Evolutionary conservation across 2,113 vertebrate genomes (phyloP).

Genomic region (Hassar affinis): DNA sequence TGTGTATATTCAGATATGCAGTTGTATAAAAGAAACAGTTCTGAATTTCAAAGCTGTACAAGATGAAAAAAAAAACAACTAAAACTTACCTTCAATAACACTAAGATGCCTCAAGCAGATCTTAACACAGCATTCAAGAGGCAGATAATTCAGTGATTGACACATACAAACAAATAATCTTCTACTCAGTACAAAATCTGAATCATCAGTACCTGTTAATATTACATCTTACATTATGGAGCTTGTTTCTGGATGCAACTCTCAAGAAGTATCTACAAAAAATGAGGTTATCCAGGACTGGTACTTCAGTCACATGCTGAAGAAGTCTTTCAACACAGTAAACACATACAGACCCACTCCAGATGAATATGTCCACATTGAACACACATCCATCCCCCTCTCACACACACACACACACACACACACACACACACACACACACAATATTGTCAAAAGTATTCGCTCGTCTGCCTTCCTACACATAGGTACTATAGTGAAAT

Average conservation of each 20-base stretch:
- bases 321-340: background rate
- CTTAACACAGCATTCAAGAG: background rate
- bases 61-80: too few relatives aligned
- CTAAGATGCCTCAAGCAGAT: background rate
- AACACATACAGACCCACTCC: background rate
- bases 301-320: background rate
- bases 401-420: too few relatives aligned
- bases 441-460: too few relatives aligned
- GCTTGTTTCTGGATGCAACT: background rate
- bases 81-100: constrained; percentile 33
- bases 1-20: background rate
- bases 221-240: background rate
- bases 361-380: background rate
- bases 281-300: background rate
- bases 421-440: too few relatives aligned
- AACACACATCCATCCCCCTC: background rate
- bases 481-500: too few relatives aligned
- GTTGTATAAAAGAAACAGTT: background rate
- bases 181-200: background rate
- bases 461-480: too few relatives aligned
- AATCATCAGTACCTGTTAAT: background rate
- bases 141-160: background rate
- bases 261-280: background rate
- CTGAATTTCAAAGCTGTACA: background rate
- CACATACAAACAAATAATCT: background rate